phyloP scores from a whole-genome alignment of 2,797 vertebrate species.

The Hippopotamyrus pictus region DNA sequence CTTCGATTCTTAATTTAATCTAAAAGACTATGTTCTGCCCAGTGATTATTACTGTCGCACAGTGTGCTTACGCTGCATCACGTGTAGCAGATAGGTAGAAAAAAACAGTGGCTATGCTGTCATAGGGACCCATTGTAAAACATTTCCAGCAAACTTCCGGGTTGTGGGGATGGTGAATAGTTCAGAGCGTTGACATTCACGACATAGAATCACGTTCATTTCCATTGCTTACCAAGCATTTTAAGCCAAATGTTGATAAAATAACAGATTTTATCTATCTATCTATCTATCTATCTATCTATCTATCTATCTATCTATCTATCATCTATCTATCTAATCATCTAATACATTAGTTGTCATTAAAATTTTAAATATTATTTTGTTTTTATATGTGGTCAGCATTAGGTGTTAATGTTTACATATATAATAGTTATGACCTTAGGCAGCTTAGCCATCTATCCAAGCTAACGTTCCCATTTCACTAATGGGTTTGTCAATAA shows the following conservation, averaged over 20 bases:
- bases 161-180: background rate
- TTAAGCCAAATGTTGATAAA: background rate
- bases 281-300: no score
- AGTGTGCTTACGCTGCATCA: background rate
- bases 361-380: background rate
- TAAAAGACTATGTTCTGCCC: background rate
- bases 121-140: background rate
- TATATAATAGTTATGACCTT: background rate
- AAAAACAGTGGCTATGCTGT: background rate
- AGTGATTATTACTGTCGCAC: background rate
- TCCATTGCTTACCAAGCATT: background rate
- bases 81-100: background rate
- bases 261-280: background rate
- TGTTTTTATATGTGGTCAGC: background rate
- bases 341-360: background rate
- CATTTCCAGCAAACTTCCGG: background rate
- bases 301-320: background rate
- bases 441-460: background rate
- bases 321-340: background rate
- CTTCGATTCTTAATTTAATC: background rate
- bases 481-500: background rate
- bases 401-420: background rate
- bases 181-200: background rate
- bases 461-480: background rate
- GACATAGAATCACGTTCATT: background rate